phyloP scores from a whole-genome alignment of 2,888 invertebrate species.

The Perizoma affinitatum region DNA sequence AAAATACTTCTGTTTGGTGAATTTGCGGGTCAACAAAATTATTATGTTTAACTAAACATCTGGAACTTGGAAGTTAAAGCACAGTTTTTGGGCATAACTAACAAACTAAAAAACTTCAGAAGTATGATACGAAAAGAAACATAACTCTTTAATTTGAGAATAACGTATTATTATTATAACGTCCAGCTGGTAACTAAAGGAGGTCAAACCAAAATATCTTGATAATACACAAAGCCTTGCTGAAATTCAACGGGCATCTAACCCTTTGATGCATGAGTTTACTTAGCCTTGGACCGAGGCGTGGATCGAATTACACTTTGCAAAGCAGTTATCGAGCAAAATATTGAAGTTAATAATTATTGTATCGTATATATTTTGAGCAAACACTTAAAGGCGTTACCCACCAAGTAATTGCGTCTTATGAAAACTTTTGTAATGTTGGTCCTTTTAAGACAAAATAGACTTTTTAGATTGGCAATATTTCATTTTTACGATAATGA shows the following conservation, averaged over 20 bases:
- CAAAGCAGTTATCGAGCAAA: slow-evolving; percentile 33
- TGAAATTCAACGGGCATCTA: slow-evolving; percentile 35
- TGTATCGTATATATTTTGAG: slow-evolving; percentile 21
- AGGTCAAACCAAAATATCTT: slow-evolving; percentile 37
- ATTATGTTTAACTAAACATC: too few relatives aligned
- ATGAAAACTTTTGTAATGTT: slow-evolving; percentile 26
- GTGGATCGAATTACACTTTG: slow-evolving; percentile 34
- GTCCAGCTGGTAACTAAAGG: slow-evolving; percentile 23
- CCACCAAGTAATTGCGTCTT: slow-evolving; percentile 22
- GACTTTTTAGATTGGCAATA: slow-evolving; percentile 1
- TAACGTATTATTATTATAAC: slow-evolving; percentile 1
- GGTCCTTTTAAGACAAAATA: slow-evolving; percentile 11
- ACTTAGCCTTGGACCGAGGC: slow-evolving; percentile 30
- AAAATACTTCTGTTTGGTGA: too few relatives aligned
- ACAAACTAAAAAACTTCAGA: too few relatives aligned
- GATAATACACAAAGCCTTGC: slow-evolving; percentile 34
- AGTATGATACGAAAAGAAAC: neutral
- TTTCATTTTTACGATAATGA: too few relatives aligned
- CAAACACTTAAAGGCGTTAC: slow-evolving; percentile 7
- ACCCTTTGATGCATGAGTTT: slow-evolving; percentile 40
- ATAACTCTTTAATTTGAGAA: slow-evolving; percentile 5
- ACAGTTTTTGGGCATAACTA: too few relatives aligned
- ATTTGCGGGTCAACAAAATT: too few relatives aligned
- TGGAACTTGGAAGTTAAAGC: too few relatives aligned
- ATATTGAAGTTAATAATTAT: slow-evolving; percentile 31